phyloP scores from a whole-genome alignment of 1,140 invertebrate species.

The Goniozus legneri region DNA sequence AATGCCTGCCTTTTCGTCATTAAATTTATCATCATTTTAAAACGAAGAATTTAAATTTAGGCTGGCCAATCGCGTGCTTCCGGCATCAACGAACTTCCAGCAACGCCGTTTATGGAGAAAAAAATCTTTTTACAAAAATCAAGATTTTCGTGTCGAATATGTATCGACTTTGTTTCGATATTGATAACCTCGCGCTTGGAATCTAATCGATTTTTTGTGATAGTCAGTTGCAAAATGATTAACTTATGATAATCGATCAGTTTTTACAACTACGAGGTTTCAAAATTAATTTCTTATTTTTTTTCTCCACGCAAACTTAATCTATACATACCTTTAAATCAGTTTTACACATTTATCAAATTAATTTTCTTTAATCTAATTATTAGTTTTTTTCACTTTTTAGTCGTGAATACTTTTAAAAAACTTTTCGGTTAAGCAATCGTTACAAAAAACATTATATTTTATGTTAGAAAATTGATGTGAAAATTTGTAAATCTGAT shows the following conservation, averaged over 20 bases:
- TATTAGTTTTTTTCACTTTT: conserved; percentile 4
- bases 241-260: no score
- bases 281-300: no score
- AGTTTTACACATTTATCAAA: neutral
- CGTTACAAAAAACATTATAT: no score
- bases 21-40: conserved; percentile 20
- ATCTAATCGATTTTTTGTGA: no score
- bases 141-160: conserved; percentile 9
- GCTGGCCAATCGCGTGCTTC: conserved; percentile 30
- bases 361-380: conserved; percentile 2
- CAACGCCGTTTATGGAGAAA: conserved; percentile 20
- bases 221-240: no score
- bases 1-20: conserved; percentile 25
- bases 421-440: no score
- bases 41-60: conserved; percentile 27
- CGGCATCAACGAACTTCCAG: conserved; percentile 27
- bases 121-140: conserved; percentile 14
- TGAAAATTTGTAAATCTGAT: no score
- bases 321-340: conserved; percentile 2
- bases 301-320: conserved; percentile 13
- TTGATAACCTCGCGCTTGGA: conserved; percentile 16
- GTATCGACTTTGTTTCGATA: conserved; percentile 5
- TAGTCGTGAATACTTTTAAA: no score
- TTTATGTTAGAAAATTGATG: no score
- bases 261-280: no score